phyloP scores from a whole-genome alignment of 2,797 vertebrate genomes.

The Gymnopithys bicolor region DNA sequence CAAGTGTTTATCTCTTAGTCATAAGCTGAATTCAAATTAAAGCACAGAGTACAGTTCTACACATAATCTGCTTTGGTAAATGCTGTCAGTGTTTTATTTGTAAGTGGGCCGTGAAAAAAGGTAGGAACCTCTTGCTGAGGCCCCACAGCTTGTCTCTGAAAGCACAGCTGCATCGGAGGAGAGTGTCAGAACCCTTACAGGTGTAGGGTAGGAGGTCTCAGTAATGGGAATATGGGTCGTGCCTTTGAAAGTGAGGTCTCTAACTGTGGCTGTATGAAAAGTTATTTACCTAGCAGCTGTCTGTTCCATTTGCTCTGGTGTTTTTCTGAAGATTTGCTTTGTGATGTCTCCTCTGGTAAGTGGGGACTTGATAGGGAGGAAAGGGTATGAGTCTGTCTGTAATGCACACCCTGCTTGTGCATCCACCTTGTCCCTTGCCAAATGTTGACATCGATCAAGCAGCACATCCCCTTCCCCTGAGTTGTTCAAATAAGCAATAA shows the following conservation, averaged over 20 bases:
- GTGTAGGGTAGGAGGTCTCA: background rate
- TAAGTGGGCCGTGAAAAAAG: background rate
- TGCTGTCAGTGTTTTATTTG: background rate
- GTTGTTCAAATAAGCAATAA: background rate
- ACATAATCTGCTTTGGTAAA: background rate
- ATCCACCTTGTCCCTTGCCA: background rate
- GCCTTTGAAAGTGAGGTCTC: background rate
- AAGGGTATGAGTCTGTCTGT: background rate
- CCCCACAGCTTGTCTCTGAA: background rate
- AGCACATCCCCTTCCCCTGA: background rate
- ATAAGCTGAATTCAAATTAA: constrained; percentile 4
- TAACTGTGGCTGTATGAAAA: background rate
- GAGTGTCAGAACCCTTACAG: background rate
- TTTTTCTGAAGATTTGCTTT: background rate
- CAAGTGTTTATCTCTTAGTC: constrained; percentile 38
- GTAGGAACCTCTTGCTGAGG: background rate
- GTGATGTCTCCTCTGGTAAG: background rate
- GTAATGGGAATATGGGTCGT: background rate
- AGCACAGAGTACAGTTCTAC: background rate
- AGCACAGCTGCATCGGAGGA: background rate
- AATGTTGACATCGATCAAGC: background rate
- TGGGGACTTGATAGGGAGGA: fast-evolving
- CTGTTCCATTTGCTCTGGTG: background rate
- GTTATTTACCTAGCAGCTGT: background rate
- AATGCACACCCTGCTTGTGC: background rate